Base-by-base conservation (phyloP, 2,888 invertebrate genomes). In the Latrodectus hesperus region DNA sequence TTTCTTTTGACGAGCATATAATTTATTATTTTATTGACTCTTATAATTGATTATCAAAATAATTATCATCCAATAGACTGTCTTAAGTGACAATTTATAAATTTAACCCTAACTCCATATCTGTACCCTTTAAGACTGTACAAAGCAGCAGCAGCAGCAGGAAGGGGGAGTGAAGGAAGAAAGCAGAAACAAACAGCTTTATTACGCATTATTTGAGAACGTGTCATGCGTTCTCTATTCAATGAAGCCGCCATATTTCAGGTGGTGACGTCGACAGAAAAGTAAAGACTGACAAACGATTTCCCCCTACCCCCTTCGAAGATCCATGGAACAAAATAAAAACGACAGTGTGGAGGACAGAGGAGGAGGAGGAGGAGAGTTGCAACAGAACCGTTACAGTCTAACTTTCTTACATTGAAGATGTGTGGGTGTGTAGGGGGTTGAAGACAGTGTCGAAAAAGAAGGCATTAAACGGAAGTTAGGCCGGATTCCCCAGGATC, bases 401-500 rank as follows among this genome's bases (percentile, higher is more conserved):
- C 51, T 55, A 65, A 51, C 38, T 38, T 38, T 38, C 38, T 38
- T 38, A 38, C 38, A 38, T 4, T 38, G 38, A 38, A 38, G 38
- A 38, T 38, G 38, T 38, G 38, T 38, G 38, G 38, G 38, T 38
- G 38, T 38, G 38, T 38, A 0, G 70, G 65, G 53, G 67, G 51
- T 26, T 17, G 51, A 53, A 52, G 72, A 52, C 9, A 9, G 52
- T 5, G 38, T 49, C 51, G 53, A 67, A 68, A 53, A 68, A 78
- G 67, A 74, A 52, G 86, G 81, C 86, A 87, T 87, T 87, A 87
- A 87, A 87, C 49, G 77, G 81, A 87, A 76, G 81, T 87, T 87
- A 87, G 79, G 81, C 53, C 79, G 74, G 55, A 38, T 12, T 26
- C 16, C 16, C 64, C n/a, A 38, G 71, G 51, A 87, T 22, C 17